Conservation (phyloP, 2,888 invertebrate species). For the Adela reaumurella region DNA sequence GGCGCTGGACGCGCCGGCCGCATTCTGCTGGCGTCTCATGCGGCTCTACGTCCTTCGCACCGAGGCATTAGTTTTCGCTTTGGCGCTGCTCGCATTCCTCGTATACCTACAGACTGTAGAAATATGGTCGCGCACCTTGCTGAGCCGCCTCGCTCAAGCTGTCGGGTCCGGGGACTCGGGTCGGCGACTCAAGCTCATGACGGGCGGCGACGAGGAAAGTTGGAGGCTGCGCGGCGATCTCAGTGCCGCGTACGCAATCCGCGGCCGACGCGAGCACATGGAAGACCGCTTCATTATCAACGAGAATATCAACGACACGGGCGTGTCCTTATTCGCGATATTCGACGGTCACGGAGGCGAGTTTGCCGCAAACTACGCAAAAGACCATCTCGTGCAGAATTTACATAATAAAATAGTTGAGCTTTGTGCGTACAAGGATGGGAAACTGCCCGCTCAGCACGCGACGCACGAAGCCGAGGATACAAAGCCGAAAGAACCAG, state of each 20-base stretch:
- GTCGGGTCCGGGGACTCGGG: conserved; percentile 61
- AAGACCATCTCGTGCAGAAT: conserved; percentile 80
- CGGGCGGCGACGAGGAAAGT: conserved; percentile 51
- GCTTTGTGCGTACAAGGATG: conserved; percentile 64
- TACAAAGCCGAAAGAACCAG: conserved; percentile 37
- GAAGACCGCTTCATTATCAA: conserved; percentile 91
- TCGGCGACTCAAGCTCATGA: conserved; percentile 54
- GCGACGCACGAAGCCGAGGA: conserved; percentile 32
- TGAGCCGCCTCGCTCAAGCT: conserved; percentile 68
- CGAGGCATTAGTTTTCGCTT: conserved; percentile 71
- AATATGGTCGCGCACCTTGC: conserved; percentile 73
- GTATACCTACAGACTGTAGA: conserved; percentile 82
- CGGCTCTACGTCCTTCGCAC: conserved; percentile 76
- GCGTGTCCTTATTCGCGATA: conserved; percentile 84
- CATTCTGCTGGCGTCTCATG: conserved; percentile 76
- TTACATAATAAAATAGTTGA: conserved; percentile 73
- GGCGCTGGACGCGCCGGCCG: conserved; percentile 70
- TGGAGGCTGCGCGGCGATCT: conserved; percentile 77
- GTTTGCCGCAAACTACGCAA: conserved; percentile 90
- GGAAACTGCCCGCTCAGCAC: conserved; percentile 37
- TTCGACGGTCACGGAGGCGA: conserved; percentile 97
- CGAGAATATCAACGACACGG: conserved; percentile 79
- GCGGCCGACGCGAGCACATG: conserved; percentile 88
- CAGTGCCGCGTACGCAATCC: conserved; percentile 85
- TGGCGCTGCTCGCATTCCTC: conserved; percentile 66